Evolutionary conservation across 2,888 invertebrate genomes (phyloP).

Genomic region (Ophion ellenae): DNA sequence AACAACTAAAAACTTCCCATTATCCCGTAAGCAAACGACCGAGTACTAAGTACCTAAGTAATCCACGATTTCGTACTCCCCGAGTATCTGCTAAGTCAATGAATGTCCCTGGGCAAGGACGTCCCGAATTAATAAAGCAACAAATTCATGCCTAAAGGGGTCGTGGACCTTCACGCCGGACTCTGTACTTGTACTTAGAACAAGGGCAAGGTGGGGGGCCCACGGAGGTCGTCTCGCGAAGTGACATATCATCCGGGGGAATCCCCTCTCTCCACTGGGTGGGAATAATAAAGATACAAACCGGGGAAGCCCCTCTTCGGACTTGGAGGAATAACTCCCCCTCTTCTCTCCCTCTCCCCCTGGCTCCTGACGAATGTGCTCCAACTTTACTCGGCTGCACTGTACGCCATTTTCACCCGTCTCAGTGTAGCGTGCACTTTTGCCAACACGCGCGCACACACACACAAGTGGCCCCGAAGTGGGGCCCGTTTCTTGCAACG

Average conservation of each 20-base stretch:
- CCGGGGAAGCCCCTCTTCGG: slow-evolving; percentile 42
- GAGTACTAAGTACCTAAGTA: too few species aligned
- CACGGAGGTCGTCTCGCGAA: too few species aligned
- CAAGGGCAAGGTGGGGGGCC: too few species aligned
- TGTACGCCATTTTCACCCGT: background rate
- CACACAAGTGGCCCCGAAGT: slow-evolving; percentile 40
- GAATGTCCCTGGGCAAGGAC: too few species aligned
- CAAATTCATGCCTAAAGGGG: too few species aligned
- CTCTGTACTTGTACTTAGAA: too few species aligned
- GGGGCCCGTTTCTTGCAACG: slow-evolving; percentile 73
- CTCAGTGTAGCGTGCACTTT: slow-evolving; percentile 20
- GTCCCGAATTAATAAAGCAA: too few species aligned
- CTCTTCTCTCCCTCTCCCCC: background rate
- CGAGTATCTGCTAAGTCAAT: too few species aligned
- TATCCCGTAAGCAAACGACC: too few species aligned
- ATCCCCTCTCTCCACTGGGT: background rate
- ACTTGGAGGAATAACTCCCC: slow-evolving; percentile 8
- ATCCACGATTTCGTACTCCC: too few species aligned
- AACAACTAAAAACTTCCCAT: too few species aligned
- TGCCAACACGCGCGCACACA: slow-evolving; percentile 1
- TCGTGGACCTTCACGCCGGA: too few species aligned
- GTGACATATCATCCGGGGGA: background rate
- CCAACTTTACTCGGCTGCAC: slow-evolving; percentile 24
- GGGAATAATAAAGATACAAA: slow-evolving; percentile 36
- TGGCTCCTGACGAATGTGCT: slow-evolving; percentile 26